Evolutionary conservation across 30 jellyfish, hydroid and myxozoan genomes (phyloP), one percentile per base, ranked within the genome.

Genomic region (Rhopilema esculentum): DNA sequence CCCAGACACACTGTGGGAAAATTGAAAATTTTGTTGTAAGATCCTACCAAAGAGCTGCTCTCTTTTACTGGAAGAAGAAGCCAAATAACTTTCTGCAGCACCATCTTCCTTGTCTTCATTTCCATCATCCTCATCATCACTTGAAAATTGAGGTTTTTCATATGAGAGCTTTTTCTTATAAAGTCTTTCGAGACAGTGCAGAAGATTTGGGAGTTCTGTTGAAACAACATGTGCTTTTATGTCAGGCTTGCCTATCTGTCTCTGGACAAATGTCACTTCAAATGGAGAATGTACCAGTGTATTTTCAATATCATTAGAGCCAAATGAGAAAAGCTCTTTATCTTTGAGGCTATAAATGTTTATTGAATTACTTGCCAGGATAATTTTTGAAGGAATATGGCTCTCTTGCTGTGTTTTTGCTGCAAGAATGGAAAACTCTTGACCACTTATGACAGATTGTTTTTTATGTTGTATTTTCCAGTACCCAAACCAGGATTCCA

Each of bases 401-500:
- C 93, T 75, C 73, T 93, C 97, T 40, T 93, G 90, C 32, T 79
- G 51, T 9, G 75, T 49, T 40, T 93, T 88, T 16, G 96, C 96
- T 18, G 69, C 20, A 20, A 93, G 91, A 19, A 88, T 79, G 0
- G 57, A 48, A 48, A 53, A 53, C 28, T 64, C 91, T 16, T 68
- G 77, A 31, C 92, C 75, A 69, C 49, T 40, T 8, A 88, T 52
- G 16, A 65, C 50, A 1, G 40, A 77, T 18, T 57, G 70, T 1
- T 50, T 83, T 64, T 73, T 21, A 2, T 27, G 28, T 78, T 33
- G 80, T 1, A 78, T 70, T 28, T 90, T 77, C 97, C 97, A 93
- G 19, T 72, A 76, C 8, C 96, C 93, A 83, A 93, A 93, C 98
- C 98, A 93, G n/a, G 98, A 93, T 8, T 93, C 90, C 70, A 93